phyloP scores from a whole-genome alignment of 92 coral and sea anemone species.

The Ricordea florida region DNA sequence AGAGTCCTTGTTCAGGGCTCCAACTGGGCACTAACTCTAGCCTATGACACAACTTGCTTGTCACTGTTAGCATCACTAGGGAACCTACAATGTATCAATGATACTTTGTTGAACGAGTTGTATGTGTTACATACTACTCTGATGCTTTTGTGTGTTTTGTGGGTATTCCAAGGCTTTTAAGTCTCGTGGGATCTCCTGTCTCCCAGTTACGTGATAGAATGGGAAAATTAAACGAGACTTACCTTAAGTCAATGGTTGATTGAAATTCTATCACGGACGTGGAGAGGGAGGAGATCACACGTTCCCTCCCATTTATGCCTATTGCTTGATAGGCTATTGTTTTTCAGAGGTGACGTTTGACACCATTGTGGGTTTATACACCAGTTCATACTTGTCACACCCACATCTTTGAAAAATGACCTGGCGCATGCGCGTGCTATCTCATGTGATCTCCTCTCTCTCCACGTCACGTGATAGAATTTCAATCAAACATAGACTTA shows the following conservation, averaged over 20 bases:
- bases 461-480: slow-evolving; percentile 32
- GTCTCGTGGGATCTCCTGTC: slow-evolving; percentile 28
- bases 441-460: slow-evolving; percentile 43
- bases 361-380: neutral
- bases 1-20: too few species aligned
- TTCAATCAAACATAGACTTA: slow-evolving; percentile 31
- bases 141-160: too few species aligned
- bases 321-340: neutral
- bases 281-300: slow-evolving; percentile 17
- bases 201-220: slow-evolving; percentile 20
- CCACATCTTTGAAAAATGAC: slow-evolving; percentile 24
- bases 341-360: neutral
- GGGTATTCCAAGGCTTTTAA: slow-evolving; percentile 47
- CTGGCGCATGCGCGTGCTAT: slow-evolving; percentile 22
- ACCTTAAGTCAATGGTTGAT: too few species aligned
- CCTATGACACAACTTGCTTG: too few species aligned
- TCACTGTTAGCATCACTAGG: too few species aligned
- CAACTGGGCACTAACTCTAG: too few species aligned
- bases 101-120: too few species aligned
- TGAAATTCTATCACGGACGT: too few species aligned
- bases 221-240: neutral
- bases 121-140: too few species aligned
- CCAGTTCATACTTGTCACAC: neutral
- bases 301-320: neutral
- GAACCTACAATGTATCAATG: too few species aligned